A percentile compares a stretch with the other conserved stretches of the same genome.
Conservation (phyloP, 2,113 vertebrate genomes). For the Podilymbus podiceps region DNA sequence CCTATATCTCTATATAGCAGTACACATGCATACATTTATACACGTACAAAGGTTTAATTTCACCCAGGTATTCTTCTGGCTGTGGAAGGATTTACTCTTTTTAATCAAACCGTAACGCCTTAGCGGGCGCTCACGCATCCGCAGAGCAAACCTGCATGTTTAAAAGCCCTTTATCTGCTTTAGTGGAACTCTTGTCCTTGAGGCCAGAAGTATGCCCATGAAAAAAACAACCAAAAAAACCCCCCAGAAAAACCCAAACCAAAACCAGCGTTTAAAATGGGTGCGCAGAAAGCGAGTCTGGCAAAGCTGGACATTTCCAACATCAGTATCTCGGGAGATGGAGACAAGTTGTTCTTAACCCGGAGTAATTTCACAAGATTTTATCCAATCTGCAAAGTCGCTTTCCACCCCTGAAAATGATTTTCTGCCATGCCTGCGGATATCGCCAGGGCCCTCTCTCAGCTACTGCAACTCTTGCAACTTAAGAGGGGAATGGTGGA, state of each 20-base stretch:
- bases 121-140: neutral
- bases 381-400: slow-evolving; percentile 42
- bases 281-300: neutral
- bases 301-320: neutral
- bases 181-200: neutral
- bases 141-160: neutral
- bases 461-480: neutral
- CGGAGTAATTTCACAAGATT: slow-evolving; percentile 33
- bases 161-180: neutral
- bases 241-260: too few relatives aligned
- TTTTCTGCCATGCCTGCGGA: slow-evolving; percentile 40
- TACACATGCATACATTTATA: neutral
- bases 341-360: slow-evolving; percentile 12
- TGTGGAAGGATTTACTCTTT: neutral
- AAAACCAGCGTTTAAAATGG: neutral
- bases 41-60: neutral
- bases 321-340: neutral
- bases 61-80: neutral
- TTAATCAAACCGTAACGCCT: neutral
- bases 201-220: neutral
- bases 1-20: too few relatives aligned
- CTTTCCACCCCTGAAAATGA: neutral
- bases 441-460: neutral
- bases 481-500: neutral
- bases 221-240: neutral